Percentiles rank a stretch among this genome's conserved stretches.
Conservation (phyloP, 2,797 vertebrate genomes). For the Pristis pectinata region DNA sequence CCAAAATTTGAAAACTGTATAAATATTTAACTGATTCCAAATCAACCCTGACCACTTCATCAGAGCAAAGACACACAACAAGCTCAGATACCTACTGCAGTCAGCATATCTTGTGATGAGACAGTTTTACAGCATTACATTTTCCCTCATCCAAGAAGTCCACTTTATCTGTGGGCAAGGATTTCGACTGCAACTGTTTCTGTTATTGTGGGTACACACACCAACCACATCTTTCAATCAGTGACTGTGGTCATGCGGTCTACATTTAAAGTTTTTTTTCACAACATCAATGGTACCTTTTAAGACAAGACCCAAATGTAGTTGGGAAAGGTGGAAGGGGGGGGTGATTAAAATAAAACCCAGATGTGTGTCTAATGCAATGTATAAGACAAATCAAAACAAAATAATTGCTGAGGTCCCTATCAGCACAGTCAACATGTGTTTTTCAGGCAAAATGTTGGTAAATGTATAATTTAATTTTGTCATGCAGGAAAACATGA, state of each 20-base stretch:
- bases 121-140: not conserved
- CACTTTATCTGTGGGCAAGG: not conserved
- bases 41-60: not conserved
- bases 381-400: constrained; percentile 28
- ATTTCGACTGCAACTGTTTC: not conserved
- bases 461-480: not conserved
- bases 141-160: not conserved
- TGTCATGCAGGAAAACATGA: not conserved
- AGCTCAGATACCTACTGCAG: not conserved
- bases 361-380: not conserved
- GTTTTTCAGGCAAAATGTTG: constrained; percentile 15
- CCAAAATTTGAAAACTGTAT: not conserved
- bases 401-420: not conserved
- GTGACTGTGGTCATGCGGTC: not conserved
- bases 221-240: not conserved
- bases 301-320: constrained; percentile 1
- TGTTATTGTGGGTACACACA: not conserved
- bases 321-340: not conserved
- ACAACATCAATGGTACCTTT: not conserved
- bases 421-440: constrained; percentile 10
- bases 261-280: not conserved
- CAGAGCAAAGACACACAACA: not conserved
- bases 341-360: constrained; percentile 8
- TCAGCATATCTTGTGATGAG: not conserved
- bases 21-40: not conserved